Conservation (phyloP, 1,140 invertebrate species). For the Lordiphosa stackelbergi region DNA sequence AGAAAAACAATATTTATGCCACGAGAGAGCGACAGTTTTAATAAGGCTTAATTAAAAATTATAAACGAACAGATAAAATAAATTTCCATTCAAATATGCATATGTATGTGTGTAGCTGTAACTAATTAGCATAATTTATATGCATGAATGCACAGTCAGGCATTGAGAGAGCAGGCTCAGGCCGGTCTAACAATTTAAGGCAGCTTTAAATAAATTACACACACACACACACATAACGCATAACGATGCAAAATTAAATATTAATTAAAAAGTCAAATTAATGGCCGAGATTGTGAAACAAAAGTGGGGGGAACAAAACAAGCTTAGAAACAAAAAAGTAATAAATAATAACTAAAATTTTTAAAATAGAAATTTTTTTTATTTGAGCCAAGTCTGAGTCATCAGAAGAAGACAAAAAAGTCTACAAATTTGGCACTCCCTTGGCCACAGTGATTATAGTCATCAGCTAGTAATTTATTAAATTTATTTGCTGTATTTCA, state of each 20-base stretch:
- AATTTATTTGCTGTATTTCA: too few species aligned
- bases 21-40: slow-evolving; percentile 50
- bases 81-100: slow-evolving; percentile 17
- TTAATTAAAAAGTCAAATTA: slow-evolving; percentile 66
- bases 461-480: too few species aligned
- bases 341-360: background rate
- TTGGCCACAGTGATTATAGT: slow-evolving; percentile 23
- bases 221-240: background rate
- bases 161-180: slow-evolving; percentile 2
- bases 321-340: slow-evolving; percentile 21
- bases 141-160: slow-evolving; percentile 45
- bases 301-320: background rate
- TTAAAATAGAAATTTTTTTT: too few species aligned
- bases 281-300: slow-evolving; percentile 24
- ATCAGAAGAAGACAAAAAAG: background rate
- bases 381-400: too few species aligned
- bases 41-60: slow-evolving; percentile 65
- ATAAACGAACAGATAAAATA: slow-evolving; percentile 38
- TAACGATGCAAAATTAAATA: slow-evolving; percentile 41
- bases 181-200: background rate
- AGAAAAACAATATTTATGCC: slow-evolving; percentile 45
- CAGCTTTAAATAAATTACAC: slow-evolving; percentile 63
- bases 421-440: slow-evolving; percentile 49
- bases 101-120: slow-evolving; percentile 35
- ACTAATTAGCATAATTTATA: slow-evolving; percentile 72